Conservation (phyloP, 2,797 vertebrate genomes). For the Pseudomugil gertrudae region DNA sequence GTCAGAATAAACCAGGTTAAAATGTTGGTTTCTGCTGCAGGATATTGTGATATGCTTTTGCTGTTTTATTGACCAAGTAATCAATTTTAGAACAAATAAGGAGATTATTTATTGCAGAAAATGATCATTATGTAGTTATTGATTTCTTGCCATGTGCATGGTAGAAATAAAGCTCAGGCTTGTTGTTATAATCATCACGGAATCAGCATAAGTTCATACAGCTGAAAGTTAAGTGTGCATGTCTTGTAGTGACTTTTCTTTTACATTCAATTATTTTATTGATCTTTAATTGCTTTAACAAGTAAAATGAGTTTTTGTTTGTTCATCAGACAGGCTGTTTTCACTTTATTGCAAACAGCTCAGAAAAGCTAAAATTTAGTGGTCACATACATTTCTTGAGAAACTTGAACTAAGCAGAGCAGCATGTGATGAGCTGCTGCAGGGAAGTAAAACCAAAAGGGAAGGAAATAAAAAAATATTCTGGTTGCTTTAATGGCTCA, state of each 20-base stretch:
- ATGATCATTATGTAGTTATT: neutral
- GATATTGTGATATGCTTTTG: neutral
- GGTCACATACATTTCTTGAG: slow-evolving; percentile 47
- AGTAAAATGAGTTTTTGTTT: neutral
- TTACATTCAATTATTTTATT: neutral
- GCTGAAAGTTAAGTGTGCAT: neutral
- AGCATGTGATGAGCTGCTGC: slow-evolving; percentile 56
- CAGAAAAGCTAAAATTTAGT: slow-evolving; percentile 45
- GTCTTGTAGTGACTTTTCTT: neutral
- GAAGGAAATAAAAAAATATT: neutral
- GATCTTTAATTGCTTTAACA: neutral
- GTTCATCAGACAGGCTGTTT: slow-evolving; percentile 10
- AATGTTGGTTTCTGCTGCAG: neutral
- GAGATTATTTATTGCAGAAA: neutral
- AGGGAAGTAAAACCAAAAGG: slow-evolving; percentile 5
- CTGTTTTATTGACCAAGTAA: neutral
- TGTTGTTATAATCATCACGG: neutral
- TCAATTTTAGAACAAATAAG: neutral
- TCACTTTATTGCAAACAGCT: slow-evolving; percentile 12
- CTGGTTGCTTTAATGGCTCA: neutral
- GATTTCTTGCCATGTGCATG: neutral
- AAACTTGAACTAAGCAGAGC: slow-evolving; percentile 51
- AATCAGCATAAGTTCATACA: neutral
- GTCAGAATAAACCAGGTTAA: neutral
- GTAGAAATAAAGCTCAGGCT: neutral